Evolutionary conservation across 2,113 vertebrate genomes (phyloP), one percentile per base, ranked within the genome.

Genomic region (Passer montanus): DNA sequence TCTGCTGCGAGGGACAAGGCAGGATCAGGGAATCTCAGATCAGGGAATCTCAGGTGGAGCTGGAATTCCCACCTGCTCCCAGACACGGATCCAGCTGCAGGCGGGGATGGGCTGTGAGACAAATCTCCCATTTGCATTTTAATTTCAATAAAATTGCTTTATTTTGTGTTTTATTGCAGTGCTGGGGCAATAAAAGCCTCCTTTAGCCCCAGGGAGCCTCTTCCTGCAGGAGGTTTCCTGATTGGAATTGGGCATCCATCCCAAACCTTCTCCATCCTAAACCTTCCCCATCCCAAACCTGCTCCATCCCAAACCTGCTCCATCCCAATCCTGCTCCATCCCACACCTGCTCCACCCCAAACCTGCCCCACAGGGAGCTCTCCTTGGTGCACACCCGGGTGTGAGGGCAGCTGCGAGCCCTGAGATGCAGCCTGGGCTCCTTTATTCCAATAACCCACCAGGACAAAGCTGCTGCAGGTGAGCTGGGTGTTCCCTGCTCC

Each of bases 81-180:
- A 50, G 81, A 17, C 4, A 47, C 39, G 43, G 77, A 63, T 59
- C 39, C 69, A 10, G 82, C 72, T 13, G 37, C 39, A 14, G 78
- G 83, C 3, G 0, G 69, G 74, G 64, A 56, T 13, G 23, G 77
- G 47, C 26, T 18, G 41, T 8, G 53, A 85, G 66, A 24, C 58
- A 76, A 68, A 76, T 15, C 74, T 87, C 30, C 70, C 78, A 39
- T 94, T 94, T 93, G 27, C 62, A 43, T 91, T 93, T 87, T 74
- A 18, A 89, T 95, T 85, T 83, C 94, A 93, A 95, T 93, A 60
- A 85, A 93, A 76, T 73, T 1, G 63, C 46, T 95, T 95, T 93
- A 66, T 89, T 96, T 91, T 69, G 78, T 87, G 78, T 85, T 96
- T 95, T 95, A 94, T 91, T 82, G 43, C 35, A 4, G 70, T 2